Conservation (phyloP, 2,888 invertebrate genomes). For the Phyllotreta striolata region DNA sequence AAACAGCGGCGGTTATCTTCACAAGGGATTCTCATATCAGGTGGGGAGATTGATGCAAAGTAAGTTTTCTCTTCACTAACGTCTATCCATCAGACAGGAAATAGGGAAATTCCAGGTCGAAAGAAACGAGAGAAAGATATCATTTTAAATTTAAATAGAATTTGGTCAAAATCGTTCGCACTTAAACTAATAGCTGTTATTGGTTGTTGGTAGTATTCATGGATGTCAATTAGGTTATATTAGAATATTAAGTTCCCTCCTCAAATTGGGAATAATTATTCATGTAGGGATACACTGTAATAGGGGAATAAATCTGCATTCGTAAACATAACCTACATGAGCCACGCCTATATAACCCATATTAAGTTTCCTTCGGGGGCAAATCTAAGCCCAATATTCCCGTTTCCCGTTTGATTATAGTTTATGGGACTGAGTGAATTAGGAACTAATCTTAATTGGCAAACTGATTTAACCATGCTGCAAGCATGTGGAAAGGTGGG, state of each 20-base stretch:
- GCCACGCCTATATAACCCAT: constrained; percentile 2
- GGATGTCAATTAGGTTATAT: no score
- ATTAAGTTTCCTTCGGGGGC: constrained; percentile 14
- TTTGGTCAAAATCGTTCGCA: no score
- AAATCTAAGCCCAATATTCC: constrained; percentile 1
- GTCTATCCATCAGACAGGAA: constrained; percentile 5
- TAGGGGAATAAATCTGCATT: constrained; percentile 19
- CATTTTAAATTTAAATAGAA: no score
- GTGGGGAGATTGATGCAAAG: constrained; percentile 30
- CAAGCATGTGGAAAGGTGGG: no score
- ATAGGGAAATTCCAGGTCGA: no score
- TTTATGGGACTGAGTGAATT: not conserved
- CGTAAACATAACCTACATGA: constrained; percentile 15
- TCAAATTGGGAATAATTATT: constrained; percentile 19
- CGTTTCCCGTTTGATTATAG: not conserved
- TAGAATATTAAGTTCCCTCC: not conserved
- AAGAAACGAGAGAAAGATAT: no score
- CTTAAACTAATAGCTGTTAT: no score
- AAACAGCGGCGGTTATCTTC: constrained; percentile 27
- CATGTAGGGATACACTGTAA: constrained; percentile 18
- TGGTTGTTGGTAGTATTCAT: no score
- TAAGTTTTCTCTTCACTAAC: constrained; percentile 20
- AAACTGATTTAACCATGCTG: no score
- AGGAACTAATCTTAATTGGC: not conserved
- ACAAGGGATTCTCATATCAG: constrained; percentile 33